A percentile compares a stretch with the other conserved stretches of the same genome.
These are phyloP conservation scores for Tortricodes alternella DNA, from an alignment of 2,888 invertebrate genomes.

Conservation along the genomic window DNA sequence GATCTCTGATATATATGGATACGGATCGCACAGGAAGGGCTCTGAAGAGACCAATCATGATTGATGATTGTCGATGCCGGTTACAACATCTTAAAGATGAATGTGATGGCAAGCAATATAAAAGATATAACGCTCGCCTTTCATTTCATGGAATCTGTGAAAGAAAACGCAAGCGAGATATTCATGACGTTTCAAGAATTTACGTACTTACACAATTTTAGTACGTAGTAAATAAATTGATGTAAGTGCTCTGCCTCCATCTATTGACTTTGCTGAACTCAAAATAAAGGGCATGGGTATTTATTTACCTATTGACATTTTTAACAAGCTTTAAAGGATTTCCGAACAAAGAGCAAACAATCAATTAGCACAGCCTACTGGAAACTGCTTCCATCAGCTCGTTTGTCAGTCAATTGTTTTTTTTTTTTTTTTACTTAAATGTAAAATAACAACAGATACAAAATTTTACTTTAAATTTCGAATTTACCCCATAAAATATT, in stretches of 20 bases:
- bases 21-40: constrained; percentile 18
- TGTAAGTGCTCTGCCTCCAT: not conserved
- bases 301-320: no score
- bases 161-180: not conserved
- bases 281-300: not conserved
- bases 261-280: not conserved
- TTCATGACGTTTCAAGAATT: not conserved
- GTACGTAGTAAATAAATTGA: not conserved
- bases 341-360: constrained; percentile 10
- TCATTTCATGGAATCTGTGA: not conserved
- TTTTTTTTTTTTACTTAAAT: no score
- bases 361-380: not conserved
- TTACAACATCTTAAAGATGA: constrained; percentile 13
- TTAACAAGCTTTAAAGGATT: constrained; percentile 2
- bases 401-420: no score
- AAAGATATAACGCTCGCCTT: constrained; percentile 13
- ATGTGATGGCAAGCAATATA: constrained; percentile 20
- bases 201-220: no score
- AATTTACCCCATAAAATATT: no score
- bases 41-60: constrained; percentile 21
- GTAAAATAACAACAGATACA: no score
- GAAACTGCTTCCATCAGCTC: constrained; percentile 22
- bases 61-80: constrained; percentile 23
- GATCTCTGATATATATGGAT: constrained; percentile 20
- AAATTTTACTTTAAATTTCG: no score